These are phyloP conservation scores for Scaptomyza reducta DNA, from an alignment of 2,888 invertebrate species.

Conservation along the genomic window DNA sequence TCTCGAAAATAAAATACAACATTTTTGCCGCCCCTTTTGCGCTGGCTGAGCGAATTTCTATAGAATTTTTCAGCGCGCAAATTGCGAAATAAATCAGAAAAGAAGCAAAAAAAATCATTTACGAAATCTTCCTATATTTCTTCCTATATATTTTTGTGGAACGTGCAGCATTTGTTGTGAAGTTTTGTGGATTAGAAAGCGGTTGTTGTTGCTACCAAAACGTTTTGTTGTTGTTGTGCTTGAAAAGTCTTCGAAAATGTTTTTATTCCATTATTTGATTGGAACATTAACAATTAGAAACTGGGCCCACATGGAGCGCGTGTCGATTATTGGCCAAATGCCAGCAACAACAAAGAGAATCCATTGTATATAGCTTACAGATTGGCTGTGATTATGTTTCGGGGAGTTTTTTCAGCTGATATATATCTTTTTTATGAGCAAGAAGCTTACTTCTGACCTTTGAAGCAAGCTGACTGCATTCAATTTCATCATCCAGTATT, in stretches of 20 bases:
- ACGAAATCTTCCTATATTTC: neutral
- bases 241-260: neutral
- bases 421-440: neutral
- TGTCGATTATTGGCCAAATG: conserved; percentile 45
- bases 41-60: conserved; percentile 14
- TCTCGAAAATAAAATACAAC: conserved; percentile 61
- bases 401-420: no score
- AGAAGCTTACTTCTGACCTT: neutral
- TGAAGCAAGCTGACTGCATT: neutral
- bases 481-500: conserved; percentile 44
- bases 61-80: conserved; percentile 24
- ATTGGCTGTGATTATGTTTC: neutral
- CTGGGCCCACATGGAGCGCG: conserved; percentile 45
- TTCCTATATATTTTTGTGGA: neutral
- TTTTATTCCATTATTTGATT: conserved; percentile 2
- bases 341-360: conserved; percentile 33
- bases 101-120: neutral
- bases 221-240: conserved; percentile 7
- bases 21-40: conserved; percentile 11
- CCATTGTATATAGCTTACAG: neutral
- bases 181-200: neutral
- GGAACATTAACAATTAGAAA: conserved; percentile 21
- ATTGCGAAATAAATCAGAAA: conserved; percentile 13
- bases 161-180: conserved; percentile 8
- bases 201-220: neutral